Conservation (phyloP, 2,888 invertebrate species). For the Microctonus brassicae region DNA sequence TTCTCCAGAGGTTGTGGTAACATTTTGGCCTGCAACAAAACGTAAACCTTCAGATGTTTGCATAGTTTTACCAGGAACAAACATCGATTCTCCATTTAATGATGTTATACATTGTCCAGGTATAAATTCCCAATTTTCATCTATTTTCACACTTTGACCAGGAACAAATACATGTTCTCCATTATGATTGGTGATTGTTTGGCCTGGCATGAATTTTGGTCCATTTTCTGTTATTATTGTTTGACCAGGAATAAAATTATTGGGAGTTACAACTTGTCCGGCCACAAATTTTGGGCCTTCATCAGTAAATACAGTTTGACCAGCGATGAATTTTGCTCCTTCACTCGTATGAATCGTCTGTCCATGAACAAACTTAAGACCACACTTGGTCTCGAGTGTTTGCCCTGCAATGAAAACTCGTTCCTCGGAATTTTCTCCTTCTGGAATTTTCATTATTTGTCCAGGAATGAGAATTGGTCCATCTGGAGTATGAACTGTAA, state of each 20-base stretch:
- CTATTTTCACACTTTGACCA: slow-evolving; percentile 75
- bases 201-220: slow-evolving; percentile 75
- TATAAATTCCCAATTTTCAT: slow-evolving; percentile 75
- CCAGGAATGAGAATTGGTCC: slow-evolving; percentile 82
- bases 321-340: slow-evolving; percentile 74
- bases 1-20: slow-evolving; percentile 71
- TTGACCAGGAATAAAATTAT: slow-evolving; percentile 66
- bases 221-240: slow-evolving; percentile 67
- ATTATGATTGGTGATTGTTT: slow-evolving; percentile 74
- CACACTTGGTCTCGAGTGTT: slow-evolving; percentile 74
- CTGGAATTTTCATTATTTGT: slow-evolving; percentile 73
- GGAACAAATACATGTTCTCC: slow-evolving; percentile 76
- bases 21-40: slow-evolving; percentile 78
- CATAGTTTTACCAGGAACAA: slow-evolving; percentile 77
- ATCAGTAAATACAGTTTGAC: slow-evolving; percentile 75
- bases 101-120: slow-evolving; percentile 76
- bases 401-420: slow-evolving; percentile 81
- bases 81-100: slow-evolving; percentile 72
- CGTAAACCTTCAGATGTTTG: slow-evolving; percentile 75
- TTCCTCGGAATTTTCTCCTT: slow-evolving; percentile 70
- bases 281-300: slow-evolving; percentile 77
- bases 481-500: slow-evolving; percentile 78
- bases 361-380: slow-evolving; percentile 74
- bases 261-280: slow-evolving; percentile 72
- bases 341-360: slow-evolving; percentile 75